Conservation (phyloP, 1,140 invertebrate species). For the Ylistrum balloti region DNA sequence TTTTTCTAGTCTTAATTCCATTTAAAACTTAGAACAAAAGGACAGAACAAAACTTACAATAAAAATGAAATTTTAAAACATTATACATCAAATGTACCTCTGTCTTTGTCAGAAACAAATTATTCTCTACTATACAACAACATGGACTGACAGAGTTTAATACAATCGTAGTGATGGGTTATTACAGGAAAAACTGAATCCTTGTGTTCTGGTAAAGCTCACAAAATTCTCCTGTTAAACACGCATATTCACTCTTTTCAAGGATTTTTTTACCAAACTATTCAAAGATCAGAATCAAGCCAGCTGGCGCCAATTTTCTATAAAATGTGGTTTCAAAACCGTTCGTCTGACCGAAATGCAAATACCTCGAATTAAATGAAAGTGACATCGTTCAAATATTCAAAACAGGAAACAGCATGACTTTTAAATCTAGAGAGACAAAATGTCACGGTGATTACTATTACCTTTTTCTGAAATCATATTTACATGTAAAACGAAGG, state of each 20-base stretch:
- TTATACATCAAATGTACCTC: no score
- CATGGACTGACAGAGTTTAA: no score
- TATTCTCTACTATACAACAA: no score
- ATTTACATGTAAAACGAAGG: background rate
- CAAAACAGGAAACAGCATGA: background rate
- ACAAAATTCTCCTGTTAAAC: background rate
- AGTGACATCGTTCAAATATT: background rate
- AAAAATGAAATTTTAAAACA: no score
- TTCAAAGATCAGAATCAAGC: background rate
- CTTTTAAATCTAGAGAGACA: background rate
- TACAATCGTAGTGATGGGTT: no score
- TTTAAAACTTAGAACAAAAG: no score
- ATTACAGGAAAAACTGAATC: no score
- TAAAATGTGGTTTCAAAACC: background rate
- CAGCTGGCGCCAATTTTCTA: constrained; percentile 18
- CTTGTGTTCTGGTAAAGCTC: background rate
- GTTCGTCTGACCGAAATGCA: constrained; percentile 24
- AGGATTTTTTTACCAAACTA: background rate
- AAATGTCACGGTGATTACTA: background rate
- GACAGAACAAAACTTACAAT: no score
- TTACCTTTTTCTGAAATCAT: background rate
- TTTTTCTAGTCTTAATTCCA: no score
- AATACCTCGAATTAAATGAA: background rate
- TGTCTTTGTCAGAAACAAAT: no score
- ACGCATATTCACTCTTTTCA: background rate